Evolutionary conservation across 2,797 vertebrate species (phyloP).

Genomic region (Poecilia gillii): DNA sequence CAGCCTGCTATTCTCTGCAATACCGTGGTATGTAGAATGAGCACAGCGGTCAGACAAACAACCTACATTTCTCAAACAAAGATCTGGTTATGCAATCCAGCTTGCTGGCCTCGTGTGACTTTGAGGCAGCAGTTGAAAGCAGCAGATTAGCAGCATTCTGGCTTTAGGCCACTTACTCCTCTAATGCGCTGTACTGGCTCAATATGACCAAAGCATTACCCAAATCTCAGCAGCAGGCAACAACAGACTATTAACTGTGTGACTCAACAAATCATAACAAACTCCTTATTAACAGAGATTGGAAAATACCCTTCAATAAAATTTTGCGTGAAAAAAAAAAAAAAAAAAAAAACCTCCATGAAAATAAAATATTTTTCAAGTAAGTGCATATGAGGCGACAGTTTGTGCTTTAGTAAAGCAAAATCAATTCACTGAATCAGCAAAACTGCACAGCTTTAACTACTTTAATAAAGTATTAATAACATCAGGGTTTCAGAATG

Average conservation of each 20-base stretch:
- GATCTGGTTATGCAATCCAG: constrained; percentile 72
- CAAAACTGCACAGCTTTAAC: background rate
- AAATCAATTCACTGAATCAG: constrained; percentile 26
- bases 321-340: background rate
- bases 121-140: constrained; percentile 71
- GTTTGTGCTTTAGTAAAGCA: background rate
- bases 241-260: constrained; percentile 56
- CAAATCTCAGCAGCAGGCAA: constrained; percentile 55
- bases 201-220: constrained; percentile 63
- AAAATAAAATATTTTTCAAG: background rate
- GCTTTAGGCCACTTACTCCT: constrained; percentile 64
- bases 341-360: background rate
- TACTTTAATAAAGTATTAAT: constrained; percentile 10
- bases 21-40: constrained; percentile 32
- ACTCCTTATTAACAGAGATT: constrained; percentile 32
- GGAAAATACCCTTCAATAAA: constrained; percentile 8
- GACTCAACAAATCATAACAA: constrained; percentile 52
- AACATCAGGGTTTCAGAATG: background rate
- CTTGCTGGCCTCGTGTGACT: constrained; percentile 66
- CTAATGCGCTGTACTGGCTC: constrained; percentile 63
- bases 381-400: constrained; percentile 6
- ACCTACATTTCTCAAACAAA: constrained; percentile 68
- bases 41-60: constrained; percentile 35
- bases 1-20: constrained; percentile 54
- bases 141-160: constrained; percentile 70